Evolutionary conservation across 2,113 vertebrate genomes (phyloP), one percentile per base, ranked within the genome.

Genomic region (Corvus cornix): DNA sequence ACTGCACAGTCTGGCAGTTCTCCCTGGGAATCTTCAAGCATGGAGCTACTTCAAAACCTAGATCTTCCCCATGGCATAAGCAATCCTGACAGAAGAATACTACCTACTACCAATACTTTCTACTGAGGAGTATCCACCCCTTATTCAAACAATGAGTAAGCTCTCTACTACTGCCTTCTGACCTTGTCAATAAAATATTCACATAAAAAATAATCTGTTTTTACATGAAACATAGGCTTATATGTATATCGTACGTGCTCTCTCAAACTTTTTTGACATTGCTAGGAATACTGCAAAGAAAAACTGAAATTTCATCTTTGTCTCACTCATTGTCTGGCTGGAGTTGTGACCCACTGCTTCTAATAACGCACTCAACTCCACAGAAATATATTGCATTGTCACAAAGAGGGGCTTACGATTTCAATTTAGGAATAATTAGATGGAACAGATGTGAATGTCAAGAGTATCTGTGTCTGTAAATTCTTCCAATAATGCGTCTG

Each of bases 371-470:
- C 76, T 90, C 84, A 97, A 39, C 63, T 93, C 91, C 48, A 68
- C 94, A 90, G 93, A 95, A 94, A 97, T 89, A 80, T 30, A 63
- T 62, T 63, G 64, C 41, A 41, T 87, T 84, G 93, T 95, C 93
- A 96, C 90, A 96, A 96, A 97, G 69, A 95, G 62, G 69, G 53
- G 89, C 94, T 96, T 96, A 95, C 1, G 3, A 93, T 95, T 97
- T 97, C 88, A 95, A 77, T 84, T 87, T 75, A 70, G 66, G 64
- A 97, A 92, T 79, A 77, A 67, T 63, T 93, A 82, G 68, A 83
- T 89, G 82, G 84, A 96, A 95, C 69, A 95, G 89, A 97, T 96
- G 60, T 31, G 72, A 93, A 92, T 80, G 90, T 96, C 95, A 97
- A 90, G 95, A 96, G 55, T 72, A 93, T 79, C 93, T 63, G 52